Evolutionary conservation across 2,797 vertebrate genomes (phyloP).

Genomic region (Sparus aurata): DNA sequence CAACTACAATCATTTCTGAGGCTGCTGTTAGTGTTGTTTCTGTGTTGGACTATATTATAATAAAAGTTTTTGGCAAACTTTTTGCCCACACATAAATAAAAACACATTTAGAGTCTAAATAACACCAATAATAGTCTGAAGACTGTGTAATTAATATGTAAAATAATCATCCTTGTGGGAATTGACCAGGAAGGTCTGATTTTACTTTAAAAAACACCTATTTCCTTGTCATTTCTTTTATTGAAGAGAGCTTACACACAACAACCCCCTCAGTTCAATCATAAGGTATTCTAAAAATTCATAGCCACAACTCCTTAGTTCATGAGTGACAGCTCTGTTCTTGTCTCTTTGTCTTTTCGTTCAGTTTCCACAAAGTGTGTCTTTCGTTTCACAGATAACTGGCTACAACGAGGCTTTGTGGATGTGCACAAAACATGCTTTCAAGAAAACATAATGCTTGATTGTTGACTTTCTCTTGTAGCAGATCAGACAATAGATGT

Average conservation of each 20-base stretch:
- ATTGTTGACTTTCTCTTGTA: constrained; percentile 92
- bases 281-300: constrained; percentile 62
- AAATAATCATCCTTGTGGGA: background rate
- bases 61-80: background rate
- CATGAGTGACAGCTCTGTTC: constrained; percentile 86
- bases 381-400: constrained; percentile 89
- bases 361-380: constrained; percentile 89
- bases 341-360: constrained; percentile 85
- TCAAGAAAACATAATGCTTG: constrained; percentile 89
- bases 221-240: constrained; percentile 41
- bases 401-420: constrained; percentile 92
- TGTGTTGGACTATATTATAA: background rate
- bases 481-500: constrained; percentile 85
- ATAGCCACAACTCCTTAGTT: constrained; percentile 56
- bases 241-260: constrained; percentile 17
- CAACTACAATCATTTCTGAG: background rate
- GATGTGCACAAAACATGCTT: constrained; percentile 90
- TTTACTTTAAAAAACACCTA: constrained; percentile 12
- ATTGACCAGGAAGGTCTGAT: constrained; percentile 1
- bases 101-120: background rate
- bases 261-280: constrained; percentile 36
- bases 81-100: background rate
- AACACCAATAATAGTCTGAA: background rate
- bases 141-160: no score
- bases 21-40: background rate